Base-by-base conservation (phyloP, 92 coral and sea anemone species). In the Epizoanthus rinbou region DNA sequence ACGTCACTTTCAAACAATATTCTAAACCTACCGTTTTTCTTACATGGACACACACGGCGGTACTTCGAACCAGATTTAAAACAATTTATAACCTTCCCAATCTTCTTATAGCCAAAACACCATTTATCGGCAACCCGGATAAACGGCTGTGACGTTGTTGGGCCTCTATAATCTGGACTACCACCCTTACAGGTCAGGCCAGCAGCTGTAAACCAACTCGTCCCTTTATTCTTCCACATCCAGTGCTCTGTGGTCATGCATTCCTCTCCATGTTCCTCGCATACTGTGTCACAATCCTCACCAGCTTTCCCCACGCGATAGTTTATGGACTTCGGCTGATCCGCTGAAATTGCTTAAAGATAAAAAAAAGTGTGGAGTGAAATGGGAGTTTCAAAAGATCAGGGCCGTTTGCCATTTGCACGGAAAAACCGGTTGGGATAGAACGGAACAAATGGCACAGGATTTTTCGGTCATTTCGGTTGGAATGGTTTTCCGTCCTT, bases 221-320 rank as follows among this genome's bases (percentile, higher is more conserved):
- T 39, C 41, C 71, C 82, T 3, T 6, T 78, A 37, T 78, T 78
- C 2, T 17, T 37, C 82, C 82, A 78, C 82, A 78, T 78, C 82
- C 82, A 78, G 43, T 78, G 82, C 25, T 35, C 71, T 11, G 71
- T 78, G 23, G 53, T 41, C 82, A 78, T 78, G 22, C 82, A 78
- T 23, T 41, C 22, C 53, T 78, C 71, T 18, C 59, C 82, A 11
- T 78, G 58, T 5, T 22, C 23, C 18, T 62, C 45, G 45, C 82
- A 78, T 19, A 43, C 71, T 19, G 4, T 15, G 41, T 60, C 0
- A 17, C 82, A 78, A 5, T 10, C 23, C 6, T 62, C 24, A 17
- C 43, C 43, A 18, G 8, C n/a, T 23, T 78, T 13, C 23, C 82
- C 82, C 22, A 78, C 56, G 16, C 82, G 69, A 39, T 62, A 62